Conservation (phyloP, 2,888 invertebrate species). For the Ecdyonurus torrentis region DNA sequence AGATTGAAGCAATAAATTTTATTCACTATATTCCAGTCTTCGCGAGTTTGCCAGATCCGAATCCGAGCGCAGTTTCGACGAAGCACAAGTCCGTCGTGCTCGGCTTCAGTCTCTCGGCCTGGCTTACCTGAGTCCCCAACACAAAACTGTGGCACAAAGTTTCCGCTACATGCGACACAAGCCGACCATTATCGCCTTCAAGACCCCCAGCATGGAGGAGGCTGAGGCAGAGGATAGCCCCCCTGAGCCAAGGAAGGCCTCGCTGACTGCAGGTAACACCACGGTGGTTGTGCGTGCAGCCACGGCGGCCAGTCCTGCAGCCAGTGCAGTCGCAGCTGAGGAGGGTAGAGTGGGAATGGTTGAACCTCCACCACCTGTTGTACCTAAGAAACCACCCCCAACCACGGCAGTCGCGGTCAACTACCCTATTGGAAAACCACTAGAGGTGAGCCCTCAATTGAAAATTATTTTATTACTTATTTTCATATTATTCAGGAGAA, state of each 20-base stretch:
- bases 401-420: constrained; percentile 29
- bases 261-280: neutral
- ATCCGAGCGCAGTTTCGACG: constrained; percentile 60
- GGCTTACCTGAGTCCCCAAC: constrained; percentile 57
- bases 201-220: constrained; percentile 26
- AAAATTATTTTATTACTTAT: too few species aligned
- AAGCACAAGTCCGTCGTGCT: constrained; percentile 43
- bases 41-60: constrained; percentile 59
- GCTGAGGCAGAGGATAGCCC: neutral
- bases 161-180: constrained; percentile 79
- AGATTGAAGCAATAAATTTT: too few species aligned
- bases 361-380: neutral
- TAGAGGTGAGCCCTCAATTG: constrained; percentile 60
- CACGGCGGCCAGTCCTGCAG: constrained; percentile 2
- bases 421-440: constrained; percentile 62
- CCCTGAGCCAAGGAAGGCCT: neutral
- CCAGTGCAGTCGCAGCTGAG: neutral
- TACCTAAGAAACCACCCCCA: constrained; percentile 14
- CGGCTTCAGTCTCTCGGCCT: constrained; percentile 44
- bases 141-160: constrained; percentile 64
- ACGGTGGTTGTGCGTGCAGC: constrained; percentile 1
- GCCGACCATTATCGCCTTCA: constrained; percentile 75
- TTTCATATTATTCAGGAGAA: too few species aligned
- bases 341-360: neutral
- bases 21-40: constrained; percentile 18